These are phyloP conservation scores for Phytoseiulus persimilis DNA, from an alignment of 2,888 invertebrate genomes.

Conservation along the genomic window DNA sequence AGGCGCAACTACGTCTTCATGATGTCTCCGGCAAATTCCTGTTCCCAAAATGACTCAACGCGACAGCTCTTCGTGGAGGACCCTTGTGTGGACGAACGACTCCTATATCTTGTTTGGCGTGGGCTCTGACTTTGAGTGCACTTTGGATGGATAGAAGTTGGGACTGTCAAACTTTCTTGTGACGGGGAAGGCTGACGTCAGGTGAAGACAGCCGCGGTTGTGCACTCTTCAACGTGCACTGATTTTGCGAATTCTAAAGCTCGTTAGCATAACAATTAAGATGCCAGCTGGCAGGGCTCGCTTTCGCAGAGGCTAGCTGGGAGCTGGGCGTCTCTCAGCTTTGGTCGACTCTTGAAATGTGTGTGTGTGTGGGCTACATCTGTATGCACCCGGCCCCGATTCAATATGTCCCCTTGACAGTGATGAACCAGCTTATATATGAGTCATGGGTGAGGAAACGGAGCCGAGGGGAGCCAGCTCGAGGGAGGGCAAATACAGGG, in stretches of 20 bases:
- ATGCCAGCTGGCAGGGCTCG: slow-evolving; percentile 15
- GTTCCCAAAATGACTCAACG: neutral
- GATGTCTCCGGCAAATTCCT: neutral
- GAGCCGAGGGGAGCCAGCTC: neutral
- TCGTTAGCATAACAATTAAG: slow-evolving; percentile 37
- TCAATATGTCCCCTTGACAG: slow-evolving; percentile 38
- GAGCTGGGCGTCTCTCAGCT: neutral
- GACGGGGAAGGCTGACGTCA: neutral
- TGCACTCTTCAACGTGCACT: neutral
- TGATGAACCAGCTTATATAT: slow-evolving; percentile 39
- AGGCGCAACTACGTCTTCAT: neutral
- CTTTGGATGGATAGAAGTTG: neutral
- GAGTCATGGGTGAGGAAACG: slow-evolving; percentile 31
- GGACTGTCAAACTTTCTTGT: neutral
- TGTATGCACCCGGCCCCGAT: slow-evolving; percentile 37
- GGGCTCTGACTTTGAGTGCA: neutral
- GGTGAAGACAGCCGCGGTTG: neutral
- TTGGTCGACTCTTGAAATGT: neutral
- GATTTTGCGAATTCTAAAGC: neutral
- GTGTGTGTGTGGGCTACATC: slow-evolving; percentile 26
- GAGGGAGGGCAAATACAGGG: neutral
- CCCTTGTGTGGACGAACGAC: neutral
- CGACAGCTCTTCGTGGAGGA: neutral
- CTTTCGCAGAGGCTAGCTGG: neutral
- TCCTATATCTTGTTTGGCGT: neutral